Conservation (phyloP, 1,140 invertebrate species). For the Chlorops oryzae region DNA sequence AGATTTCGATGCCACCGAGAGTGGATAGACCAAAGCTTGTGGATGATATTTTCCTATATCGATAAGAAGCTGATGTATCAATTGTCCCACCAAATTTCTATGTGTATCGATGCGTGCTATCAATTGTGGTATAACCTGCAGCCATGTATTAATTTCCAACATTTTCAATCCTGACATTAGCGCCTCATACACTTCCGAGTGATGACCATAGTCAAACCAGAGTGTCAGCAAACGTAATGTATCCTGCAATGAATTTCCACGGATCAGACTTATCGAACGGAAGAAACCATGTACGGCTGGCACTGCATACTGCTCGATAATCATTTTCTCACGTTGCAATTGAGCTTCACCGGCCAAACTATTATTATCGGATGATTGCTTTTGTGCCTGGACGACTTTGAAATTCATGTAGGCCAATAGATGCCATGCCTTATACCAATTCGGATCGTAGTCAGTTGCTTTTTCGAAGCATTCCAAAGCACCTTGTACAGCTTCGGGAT, state of each 20-base stretch:
- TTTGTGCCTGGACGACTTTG: conserved; percentile 83
- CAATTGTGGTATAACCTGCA: conserved; percentile 98
- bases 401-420: conserved; percentile 97
- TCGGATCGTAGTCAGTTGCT: conserved; percentile 82
- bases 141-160: conserved; percentile 97
- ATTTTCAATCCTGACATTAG: conserved; percentile 85
- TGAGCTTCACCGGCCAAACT: conserved; percentile 29
- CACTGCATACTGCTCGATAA: conserved; percentile 77
- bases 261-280: conserved; percentile 85
- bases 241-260: conserved; percentile 95
- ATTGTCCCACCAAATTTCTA: conserved; percentile 73
- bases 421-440: conserved; percentile 97
- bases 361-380: conserved; percentile 25
- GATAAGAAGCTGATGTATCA: conserved; percentile 89
- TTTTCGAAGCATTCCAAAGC: conserved; percentile 80
- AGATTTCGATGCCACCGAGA: conserved; percentile 96
- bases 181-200: conserved; percentile 88
- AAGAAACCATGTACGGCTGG: conserved; percentile 95
- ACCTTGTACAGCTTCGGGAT: conserved; percentile 65
- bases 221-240: conserved; percentile 87
- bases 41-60: conserved; percentile 90
- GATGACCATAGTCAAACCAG: conserved; percentile 94
- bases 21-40: conserved; percentile 91
- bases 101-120: conserved; percentile 97
- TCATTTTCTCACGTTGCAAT: conserved; percentile 49